These are phyloP conservation scores for Dendrolimus punctatus DNA, from an alignment of 1,140 invertebrate species.

Conservation along the genomic window DNA sequence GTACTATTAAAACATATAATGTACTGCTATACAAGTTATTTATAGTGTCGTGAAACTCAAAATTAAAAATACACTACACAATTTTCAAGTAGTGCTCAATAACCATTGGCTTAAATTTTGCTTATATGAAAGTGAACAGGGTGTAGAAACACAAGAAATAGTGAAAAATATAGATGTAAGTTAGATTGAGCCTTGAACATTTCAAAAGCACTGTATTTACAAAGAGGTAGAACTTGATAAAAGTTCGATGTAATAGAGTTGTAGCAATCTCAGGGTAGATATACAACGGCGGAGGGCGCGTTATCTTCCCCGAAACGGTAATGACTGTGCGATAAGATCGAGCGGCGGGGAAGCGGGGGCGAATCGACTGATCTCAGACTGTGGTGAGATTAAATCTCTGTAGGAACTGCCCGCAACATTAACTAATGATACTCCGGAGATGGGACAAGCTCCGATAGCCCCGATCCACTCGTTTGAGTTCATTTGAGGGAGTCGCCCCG, in stretches of 20 bases:
- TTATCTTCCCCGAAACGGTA: constrained; percentile 30
- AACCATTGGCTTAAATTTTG: too few relatives aligned
- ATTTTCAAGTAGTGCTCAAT: too few relatives aligned
- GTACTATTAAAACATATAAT: too few relatives aligned
- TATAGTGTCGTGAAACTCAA: too few relatives aligned
- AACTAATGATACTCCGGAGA: constrained; percentile 60
- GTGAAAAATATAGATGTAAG: too few relatives aligned
- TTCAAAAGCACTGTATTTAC: too few relatives aligned
- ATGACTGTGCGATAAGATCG: constrained; percentile 44
- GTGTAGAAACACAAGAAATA: too few relatives aligned
- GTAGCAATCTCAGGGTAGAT: constrained; percentile 26
- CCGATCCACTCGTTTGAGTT: constrained; percentile 32
- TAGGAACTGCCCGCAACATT: constrained; percentile 58
- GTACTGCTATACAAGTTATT: too few relatives aligned
- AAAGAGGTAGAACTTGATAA: constrained; percentile 7
- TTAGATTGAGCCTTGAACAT: too few relatives aligned
- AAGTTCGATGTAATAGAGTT: constrained; percentile 33
- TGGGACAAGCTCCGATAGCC: constrained; percentile 33
- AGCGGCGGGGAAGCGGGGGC: constrained; percentile 17
- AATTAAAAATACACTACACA: too few relatives aligned
- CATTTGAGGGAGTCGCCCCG: constrained; percentile 27
- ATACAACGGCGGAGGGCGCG: constrained; percentile 17
- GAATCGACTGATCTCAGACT: constrained; percentile 35
- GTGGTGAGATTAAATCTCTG: constrained; percentile 41
- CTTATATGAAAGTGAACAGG: too few relatives aligned